These are phyloP conservation scores for Harlomillsia oculata DNA, from an alignment of 1,140 invertebrate genomes.

Conservation along the genomic window DNA sequence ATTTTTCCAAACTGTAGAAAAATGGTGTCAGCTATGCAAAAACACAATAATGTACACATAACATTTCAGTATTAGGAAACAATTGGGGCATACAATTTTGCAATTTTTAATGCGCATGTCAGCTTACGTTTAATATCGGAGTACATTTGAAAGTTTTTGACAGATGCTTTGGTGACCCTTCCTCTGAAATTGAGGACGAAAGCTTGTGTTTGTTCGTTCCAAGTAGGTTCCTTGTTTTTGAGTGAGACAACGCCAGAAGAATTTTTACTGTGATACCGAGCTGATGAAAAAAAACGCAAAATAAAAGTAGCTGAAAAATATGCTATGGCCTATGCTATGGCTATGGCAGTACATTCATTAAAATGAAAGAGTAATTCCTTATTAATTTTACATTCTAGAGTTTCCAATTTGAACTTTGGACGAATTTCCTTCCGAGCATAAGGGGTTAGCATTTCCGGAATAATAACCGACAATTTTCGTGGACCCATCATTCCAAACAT, in stretches of 20 bases:
- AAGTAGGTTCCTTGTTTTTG: conserved; percentile 96
- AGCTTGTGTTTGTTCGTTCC: conserved; percentile 99
- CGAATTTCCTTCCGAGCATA: conserved; percentile 65
- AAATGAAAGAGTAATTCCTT: neutral
- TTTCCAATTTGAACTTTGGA: conserved; percentile 43
- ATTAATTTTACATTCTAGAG: neutral
- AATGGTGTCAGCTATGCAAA: conserved; percentile 16
- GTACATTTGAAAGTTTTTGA: conserved; percentile 99
- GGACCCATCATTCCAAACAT: conserved; percentile 97
- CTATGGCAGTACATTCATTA: too few relatives aligned
- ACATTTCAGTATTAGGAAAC: too few relatives aligned
- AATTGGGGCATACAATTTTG: too few relatives aligned
- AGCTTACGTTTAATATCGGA: too few relatives aligned
- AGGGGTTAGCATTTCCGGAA: conserved; percentile 83
- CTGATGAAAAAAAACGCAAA: neutral
- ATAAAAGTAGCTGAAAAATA: too few relatives aligned
- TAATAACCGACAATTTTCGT: conserved; percentile 93
- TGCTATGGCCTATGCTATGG: too few relatives aligned
- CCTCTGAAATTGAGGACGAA: conserved; percentile 99
- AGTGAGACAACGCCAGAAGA: conserved; percentile 47
- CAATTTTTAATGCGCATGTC: too few relatives aligned
- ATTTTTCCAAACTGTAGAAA: conserved; percentile 48
- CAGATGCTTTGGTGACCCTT: conserved; percentile 94
- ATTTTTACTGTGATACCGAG: conserved; percentile 2
- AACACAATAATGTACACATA: too few relatives aligned